A percentile compares a stretch with the other conserved stretches of the same genome.
Conservation (phyloP, 2,797 vertebrate genomes). For the Allobates femoralis region DNA sequence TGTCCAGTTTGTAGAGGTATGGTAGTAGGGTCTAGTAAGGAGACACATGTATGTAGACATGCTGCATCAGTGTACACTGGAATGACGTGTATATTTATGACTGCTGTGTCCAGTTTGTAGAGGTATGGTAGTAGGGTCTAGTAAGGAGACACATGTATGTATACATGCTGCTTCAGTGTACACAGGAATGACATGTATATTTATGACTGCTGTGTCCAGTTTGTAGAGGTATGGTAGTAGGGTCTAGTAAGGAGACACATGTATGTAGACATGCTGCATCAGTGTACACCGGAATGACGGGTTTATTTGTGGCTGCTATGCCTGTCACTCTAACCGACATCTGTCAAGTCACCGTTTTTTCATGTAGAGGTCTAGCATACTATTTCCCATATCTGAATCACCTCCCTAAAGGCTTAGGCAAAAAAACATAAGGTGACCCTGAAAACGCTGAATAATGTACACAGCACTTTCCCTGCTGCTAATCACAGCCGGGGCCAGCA, state of each 20-base stretch:
- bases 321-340: constrained; percentile 19
- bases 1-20: too few species aligned
- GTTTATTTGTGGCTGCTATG: not conserved
- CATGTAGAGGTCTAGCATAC: not conserved
- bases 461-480: not conserved
- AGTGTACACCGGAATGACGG: not conserved
- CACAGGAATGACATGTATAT: not conserved
- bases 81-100: not conserved
- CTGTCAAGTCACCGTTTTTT: constrained; percentile 21
- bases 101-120: too few species aligned
- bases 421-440: constrained; percentile 29
- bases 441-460: constrained; percentile 12
- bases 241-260: not conserved
- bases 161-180: not conserved
- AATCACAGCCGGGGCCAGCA: not conserved
- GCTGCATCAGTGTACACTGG: not conserved
- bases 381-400: not conserved
- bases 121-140: too few species aligned
- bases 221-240: not conserved
- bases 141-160: too few species aligned
- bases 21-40: too few species aligned
- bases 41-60: too few species aligned
- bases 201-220: not conserved
- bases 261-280: not conserved
- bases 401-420: not conserved